Evolutionary conservation across 2,888 invertebrate genomes (phyloP).

Genomic region (Parnassius glacialis): DNA sequence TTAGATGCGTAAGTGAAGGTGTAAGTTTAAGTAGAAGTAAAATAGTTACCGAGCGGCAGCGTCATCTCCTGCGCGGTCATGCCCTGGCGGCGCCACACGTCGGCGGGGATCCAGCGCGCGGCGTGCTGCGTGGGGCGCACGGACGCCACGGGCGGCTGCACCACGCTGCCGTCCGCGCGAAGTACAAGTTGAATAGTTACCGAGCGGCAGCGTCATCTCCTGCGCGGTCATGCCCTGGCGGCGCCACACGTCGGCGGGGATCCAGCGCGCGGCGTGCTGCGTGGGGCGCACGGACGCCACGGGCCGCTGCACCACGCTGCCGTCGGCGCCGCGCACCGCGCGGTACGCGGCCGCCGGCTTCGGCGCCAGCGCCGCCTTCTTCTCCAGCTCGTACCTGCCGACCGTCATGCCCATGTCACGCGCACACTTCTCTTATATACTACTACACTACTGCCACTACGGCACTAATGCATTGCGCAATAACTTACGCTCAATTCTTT

Average conservation of each 20-base stretch:
- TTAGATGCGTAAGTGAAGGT: no score
- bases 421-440: no score
- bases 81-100: slow-evolving; percentile 95
- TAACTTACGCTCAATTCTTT: no score
- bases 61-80: slow-evolving; percentile 98
- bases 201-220: slow-evolving; percentile 94
- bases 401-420: background rate
- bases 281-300: slow-evolving; percentile 90
- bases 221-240: slow-evolving; percentile 97
- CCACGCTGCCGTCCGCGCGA: slow-evolving; percentile 83
- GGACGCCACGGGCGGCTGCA: slow-evolving; percentile 85
- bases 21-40: no score
- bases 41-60: slow-evolving; percentile 85
- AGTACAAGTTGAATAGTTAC: slow-evolving; percentile 53
- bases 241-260: slow-evolving; percentile 95
- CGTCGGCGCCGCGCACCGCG: slow-evolving; percentile 84
- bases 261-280: slow-evolving; percentile 89
- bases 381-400: slow-evolving; percentile 95
- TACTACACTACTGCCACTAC: no score
- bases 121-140: slow-evolving; percentile 91
- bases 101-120: slow-evolving; percentile 91
- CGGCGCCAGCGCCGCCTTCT: slow-evolving; percentile 88
- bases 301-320: slow-evolving; percentile 83
- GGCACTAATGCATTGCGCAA: no score
- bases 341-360: slow-evolving; percentile 81